A percentile compares a stretch with the other conserved stretches of the same genome.
Evolutionary conservation across 1,140 invertebrate species (phyloP).

Genomic region (Pseudomyrmex pallidus): DNA sequence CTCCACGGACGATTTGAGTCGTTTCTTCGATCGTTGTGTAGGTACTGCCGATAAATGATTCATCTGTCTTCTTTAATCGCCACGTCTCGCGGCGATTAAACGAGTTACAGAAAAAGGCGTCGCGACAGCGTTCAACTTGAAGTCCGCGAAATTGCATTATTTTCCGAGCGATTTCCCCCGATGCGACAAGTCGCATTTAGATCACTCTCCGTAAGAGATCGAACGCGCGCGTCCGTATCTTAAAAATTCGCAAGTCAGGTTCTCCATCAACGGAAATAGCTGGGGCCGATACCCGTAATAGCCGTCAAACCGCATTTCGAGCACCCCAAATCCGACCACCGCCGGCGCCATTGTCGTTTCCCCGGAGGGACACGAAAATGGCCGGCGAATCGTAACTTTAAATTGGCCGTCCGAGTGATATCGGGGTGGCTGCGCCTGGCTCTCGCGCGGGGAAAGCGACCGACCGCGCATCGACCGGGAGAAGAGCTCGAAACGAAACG

Average conservation of each 20-base stretch:
- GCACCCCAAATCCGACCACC: slow-evolving; percentile 28
- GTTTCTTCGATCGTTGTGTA: background rate
- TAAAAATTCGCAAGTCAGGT: slow-evolving; percentile 48
- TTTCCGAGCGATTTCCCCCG: background rate
- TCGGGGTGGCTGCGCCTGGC: slow-evolving; percentile 25
- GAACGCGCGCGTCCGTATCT: background rate
- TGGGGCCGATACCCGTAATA: slow-evolving; percentile 52
- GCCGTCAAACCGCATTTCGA: slow-evolving; percentile 50
- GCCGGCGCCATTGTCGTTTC: slow-evolving; percentile 19
- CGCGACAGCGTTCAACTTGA: background rate
- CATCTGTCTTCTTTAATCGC: background rate
- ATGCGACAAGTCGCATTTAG: slow-evolving; percentile 17
- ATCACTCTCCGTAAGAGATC: background rate
- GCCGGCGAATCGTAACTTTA: slow-evolving; percentile 73
- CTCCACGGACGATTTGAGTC: background rate
- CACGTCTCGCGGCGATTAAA: background rate
- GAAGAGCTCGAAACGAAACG: slow-evolving; percentile 54
- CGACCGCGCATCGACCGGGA: slow-evolving; percentile 27
- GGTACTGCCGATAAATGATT: slow-evolving; percentile 12
- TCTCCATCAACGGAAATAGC: slow-evolving; percentile 38
- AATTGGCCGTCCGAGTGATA: slow-evolving; percentile 72
- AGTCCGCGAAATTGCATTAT: background rate
- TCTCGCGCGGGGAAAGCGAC: slow-evolving; percentile 24
- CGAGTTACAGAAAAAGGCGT: background rate
- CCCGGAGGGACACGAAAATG: slow-evolving; percentile 46